A percentile compares a stretch with the other conserved stretches of the same genome.
phyloP scores from a whole-genome alignment of 92 coral and sea anemone species.

The Nematostella vectensis region DNA sequence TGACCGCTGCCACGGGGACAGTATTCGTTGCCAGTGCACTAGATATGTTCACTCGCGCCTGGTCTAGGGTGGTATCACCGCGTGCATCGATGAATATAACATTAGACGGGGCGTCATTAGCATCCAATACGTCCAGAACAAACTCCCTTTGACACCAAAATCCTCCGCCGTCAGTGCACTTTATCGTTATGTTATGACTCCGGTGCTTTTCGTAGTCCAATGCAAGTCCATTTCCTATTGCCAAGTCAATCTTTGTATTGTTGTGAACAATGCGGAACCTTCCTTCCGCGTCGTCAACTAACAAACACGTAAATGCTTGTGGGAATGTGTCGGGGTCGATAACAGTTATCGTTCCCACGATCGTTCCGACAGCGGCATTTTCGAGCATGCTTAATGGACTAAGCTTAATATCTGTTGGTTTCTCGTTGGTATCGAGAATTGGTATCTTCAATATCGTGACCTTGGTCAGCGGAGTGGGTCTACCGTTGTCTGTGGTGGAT shows the following conservation, averaged over 20 bases:
- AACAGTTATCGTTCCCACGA: constrained; percentile 42
- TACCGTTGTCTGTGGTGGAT: constrained; percentile 49
- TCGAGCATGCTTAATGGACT: constrained; percentile 31
- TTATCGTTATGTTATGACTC: constrained; percentile 25
- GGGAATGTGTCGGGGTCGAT: constrained; percentile 40
- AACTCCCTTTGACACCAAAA: constrained; percentile 31
- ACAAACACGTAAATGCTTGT: constrained; percentile 37
- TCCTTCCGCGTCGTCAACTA: constrained; percentile 45
- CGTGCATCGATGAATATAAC: constrained; percentile 42
- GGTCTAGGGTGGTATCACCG: constrained; percentile 46
- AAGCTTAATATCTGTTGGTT: constrained; percentile 42
- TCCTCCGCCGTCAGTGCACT: constrained; percentile 52
- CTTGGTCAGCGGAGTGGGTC: constrained; percentile 38
- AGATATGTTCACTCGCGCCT: constrained; percentile 36
- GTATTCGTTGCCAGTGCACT: constrained; percentile 20
- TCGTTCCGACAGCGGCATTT: constrained; percentile 37
- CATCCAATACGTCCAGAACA: constrained; percentile 30
- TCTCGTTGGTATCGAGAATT: constrained; percentile 41
- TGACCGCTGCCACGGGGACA: constrained; percentile 45
- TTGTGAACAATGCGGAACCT: constrained; percentile 40
- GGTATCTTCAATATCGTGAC: constrained; percentile 43
- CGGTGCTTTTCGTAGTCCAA: constrained; percentile 46
- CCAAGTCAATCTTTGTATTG: constrained; percentile 11
- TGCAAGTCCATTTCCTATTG: constrained; percentile 46
- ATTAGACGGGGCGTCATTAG: constrained; percentile 47